A percentile compares a stretch with the other conserved stretches of the same genome.
These are phyloP conservation scores for Lepidurus arcticus DNA, from an alignment of 1,140 invertebrate species.

Conservation along the genomic window DNA sequence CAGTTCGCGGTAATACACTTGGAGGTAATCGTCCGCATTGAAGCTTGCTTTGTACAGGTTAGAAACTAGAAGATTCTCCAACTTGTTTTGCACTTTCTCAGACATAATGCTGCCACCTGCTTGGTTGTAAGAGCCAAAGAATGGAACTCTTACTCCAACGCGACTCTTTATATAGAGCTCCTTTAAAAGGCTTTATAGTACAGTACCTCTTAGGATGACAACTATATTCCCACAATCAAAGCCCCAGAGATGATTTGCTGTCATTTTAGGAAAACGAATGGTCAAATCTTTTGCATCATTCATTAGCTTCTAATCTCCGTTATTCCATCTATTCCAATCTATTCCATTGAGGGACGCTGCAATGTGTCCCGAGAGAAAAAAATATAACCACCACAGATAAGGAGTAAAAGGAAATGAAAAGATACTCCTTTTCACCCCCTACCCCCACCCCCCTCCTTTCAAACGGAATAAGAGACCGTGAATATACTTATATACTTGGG, in stretches of 20 bases:
- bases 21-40: conserved; percentile 29
- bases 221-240: conserved; percentile 3
- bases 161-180: background rate
- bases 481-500: background rate
- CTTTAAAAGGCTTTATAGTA: background rate
- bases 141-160: background rate
- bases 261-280: background rate
- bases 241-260: background rate
- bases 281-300: background rate
- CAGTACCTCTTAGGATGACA: background rate
- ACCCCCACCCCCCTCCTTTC: background rate
- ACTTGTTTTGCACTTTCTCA: conserved; percentile 17
- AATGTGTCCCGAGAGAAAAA: background rate
- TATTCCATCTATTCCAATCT: background rate
- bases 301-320: background rate
- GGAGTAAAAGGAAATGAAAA: background rate
- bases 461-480: background rate
- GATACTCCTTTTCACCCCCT: background rate
- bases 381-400: background rate
- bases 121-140: background rate
- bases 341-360: background rate
- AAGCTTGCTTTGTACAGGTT: conserved; percentile 29
- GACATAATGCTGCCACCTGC: background rate
- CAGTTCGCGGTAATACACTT: conserved; percentile 26
- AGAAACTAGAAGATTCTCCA: background rate